Evolutionary conservation across 2,113 vertebrate genomes (phyloP), one percentile per base, ranked within the genome.

Genomic region (Gopherus evgoodei): DNA sequence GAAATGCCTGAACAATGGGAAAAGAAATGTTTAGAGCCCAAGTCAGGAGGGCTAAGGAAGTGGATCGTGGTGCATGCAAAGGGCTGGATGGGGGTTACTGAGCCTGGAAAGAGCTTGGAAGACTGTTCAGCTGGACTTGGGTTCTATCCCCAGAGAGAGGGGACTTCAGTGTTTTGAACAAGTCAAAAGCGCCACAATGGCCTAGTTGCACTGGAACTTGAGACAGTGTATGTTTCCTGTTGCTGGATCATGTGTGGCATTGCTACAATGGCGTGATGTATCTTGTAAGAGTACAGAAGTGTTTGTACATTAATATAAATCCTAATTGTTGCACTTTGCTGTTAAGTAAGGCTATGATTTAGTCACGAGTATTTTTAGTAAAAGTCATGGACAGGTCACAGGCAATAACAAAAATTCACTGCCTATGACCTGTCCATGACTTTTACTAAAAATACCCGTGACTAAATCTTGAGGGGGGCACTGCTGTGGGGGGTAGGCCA

Each of bases 31-130:
- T 91, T 22, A 81, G 10, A 29, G 11, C 11, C 1, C 42, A 62
- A 11, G 29, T 62, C 59, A 75, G 1, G 42, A 87, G 1, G 0
- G 1, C 12, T 1, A n/a, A 84, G 3, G 1, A 90, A 78, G 35
- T 78, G 2, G 76, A 69, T 52, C 14, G 83, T 3, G 13, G 10
- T 1, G 5, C 88, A 31, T 10, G 54, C 49, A 81, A 90, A 87
- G 1, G 80, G 10, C 4, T 4, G 65, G 16, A 21, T 69, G 35
- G 19, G 65, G 35, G 42, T 44, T 24, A 3, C 80, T 0, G 0
- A 56, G 21, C 69, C 16, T 59, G 24, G 13, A 14, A 5, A 50
- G 0, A 80, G 24, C 22, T 22, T 44, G 11, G 6, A 44, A 25
- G 35, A 19, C 75, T 81, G 1, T 54, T 6, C 42, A 59, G 42